These are phyloP conservation scores for Falco novaeseelandiae DNA, from an alignment of 2,797 vertebrate species.

Conservation along the genomic window DNA sequence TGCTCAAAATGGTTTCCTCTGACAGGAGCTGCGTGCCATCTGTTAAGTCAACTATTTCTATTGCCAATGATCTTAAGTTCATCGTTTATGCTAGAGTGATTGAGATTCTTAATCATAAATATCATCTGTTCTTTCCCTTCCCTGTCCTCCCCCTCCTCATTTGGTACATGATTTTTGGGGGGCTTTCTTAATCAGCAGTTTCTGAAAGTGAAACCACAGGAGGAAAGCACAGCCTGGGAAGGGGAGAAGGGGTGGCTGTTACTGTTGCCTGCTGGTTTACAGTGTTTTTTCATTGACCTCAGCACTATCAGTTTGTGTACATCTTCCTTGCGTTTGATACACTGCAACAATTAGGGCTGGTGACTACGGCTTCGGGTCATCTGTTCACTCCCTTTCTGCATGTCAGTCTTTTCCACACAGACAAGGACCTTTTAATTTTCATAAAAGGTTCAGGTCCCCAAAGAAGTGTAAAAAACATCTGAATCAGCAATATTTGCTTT, in stretches of 20 bases:
- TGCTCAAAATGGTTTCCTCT: slow-evolving; percentile 57
- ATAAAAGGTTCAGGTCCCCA: background rate
- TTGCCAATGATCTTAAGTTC: slow-evolving; percentile 70
- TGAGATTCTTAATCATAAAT: slow-evolving; percentile 68
- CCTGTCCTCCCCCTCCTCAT: background rate
- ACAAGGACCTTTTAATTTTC: slow-evolving; percentile 36
- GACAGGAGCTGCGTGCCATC: slow-evolving; percentile 72
- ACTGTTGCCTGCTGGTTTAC: background rate
- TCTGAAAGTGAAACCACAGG: background rate
- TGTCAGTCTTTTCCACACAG: background rate
- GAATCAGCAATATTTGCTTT: slow-evolving; percentile 15
- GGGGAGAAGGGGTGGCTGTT: background rate
- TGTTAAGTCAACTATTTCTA: slow-evolving; percentile 73
- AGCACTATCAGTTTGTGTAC: background rate
- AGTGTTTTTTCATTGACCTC: background rate
- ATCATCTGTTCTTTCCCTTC: slow-evolving; percentile 42
- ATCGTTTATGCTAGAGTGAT: slow-evolving; percentile 2
- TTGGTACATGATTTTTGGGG: background rate
- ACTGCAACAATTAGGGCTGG: background rate
- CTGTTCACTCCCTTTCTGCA: background rate
- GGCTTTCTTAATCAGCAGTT: slow-evolving; percentile 51
- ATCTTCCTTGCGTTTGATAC: background rate
- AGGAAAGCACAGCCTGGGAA: background rate
- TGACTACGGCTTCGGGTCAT: background rate
- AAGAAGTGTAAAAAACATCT: background rate